Base-by-base conservation (phyloP, 2,797 vertebrate genomes). In the Urosaurus nigricauda region DNA sequence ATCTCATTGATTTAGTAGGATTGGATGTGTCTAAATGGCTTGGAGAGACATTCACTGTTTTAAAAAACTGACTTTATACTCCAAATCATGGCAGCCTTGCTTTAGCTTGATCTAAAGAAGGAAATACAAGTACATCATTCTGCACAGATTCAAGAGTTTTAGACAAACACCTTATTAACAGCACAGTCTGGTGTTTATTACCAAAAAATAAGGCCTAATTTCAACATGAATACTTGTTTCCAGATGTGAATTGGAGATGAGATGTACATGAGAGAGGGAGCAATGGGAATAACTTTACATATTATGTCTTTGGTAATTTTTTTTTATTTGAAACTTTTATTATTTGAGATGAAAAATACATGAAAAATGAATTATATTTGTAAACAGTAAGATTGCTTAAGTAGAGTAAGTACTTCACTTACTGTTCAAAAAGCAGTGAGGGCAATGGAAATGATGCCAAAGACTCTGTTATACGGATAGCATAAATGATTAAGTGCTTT, bases 361-460 rank as follows among this genome's bases (percentile, higher is more conserved):
- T 84, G 56, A 85, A 79, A 51, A 3, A 7, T 73, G 88, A 71
- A 89, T 56, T 8, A 47, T 87, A 56, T 81, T 75, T 85, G 73
- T 47, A 51, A 51, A 51, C 47, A 51, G 47, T 51, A 51, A 51
- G 8, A 51, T 51, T 51, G 47, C 47, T 51, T 9, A 51, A 51
- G 47, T 51, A 51, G 9, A 51, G 7, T 51, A 51, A 63, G 40
- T 77, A 2, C 84, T 89, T 89, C 17, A 81, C 63, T 60, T 88
- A 56, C 84, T 37, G 68, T 19, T 92, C 4, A 73, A 12, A 35
- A 60, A 56, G 21, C n/a, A 53, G 35, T 81, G 75, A 2, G 35
- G n/a, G 60, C 78, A n/a, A 77, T 85, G 19, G 87, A 63, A 85
- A 58, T 89, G 40, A 73, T 78, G 32, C n/a, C 73, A 81, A 56